A percentile compares a stretch with the other conserved stretches of the same genome.
These are phyloP conservation scores for Ctenochaetus hawaiiensis DNA, from an alignment of 2,797 vertebrate genomes.

Conservation along the genomic window DNA sequence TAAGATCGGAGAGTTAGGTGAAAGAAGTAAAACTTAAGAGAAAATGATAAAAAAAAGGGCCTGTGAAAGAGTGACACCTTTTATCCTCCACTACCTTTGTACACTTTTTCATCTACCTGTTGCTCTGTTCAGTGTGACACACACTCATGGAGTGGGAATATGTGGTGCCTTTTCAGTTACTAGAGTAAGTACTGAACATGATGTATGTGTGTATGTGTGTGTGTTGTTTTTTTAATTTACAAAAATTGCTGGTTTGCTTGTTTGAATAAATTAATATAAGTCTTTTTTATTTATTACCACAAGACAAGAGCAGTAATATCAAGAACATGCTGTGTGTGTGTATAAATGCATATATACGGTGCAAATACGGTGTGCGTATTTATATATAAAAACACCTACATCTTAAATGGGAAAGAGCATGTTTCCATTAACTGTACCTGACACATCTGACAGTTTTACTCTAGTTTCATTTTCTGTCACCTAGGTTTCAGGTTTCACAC, in stretches of 20 bases:
- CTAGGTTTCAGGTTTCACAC: neutral
- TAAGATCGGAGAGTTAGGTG: conserved; percentile 14
- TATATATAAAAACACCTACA: neutral
- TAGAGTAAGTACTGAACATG: conserved; percentile 52
- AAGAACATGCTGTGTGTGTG: neutral
- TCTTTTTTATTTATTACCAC: neutral
- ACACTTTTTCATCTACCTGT: conserved; percentile 13
- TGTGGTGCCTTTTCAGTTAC: conserved; percentile 55
- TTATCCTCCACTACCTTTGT: neutral
- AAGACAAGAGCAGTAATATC: neutral
- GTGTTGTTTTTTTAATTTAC: neutral
- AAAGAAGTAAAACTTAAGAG: neutral
- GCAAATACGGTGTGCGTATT: neutral
- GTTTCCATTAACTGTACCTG: neutral
- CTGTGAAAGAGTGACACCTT: conserved; percentile 27
- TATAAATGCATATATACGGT: neutral
- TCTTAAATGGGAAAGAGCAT: neutral
- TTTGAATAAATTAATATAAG: neutral
- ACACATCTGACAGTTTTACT: neutral
- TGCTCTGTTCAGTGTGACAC: conserved; percentile 14
- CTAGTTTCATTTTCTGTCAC: neutral
- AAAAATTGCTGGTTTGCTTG: neutral
- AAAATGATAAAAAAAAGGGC: neutral
- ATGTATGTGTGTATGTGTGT: neutral
- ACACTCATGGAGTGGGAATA: conserved; percentile 65